Percentiles rank a stretch among this genome's conserved stretches.
These are phyloP conservation scores for Siphonodentalium dalli DNA, from an alignment of 2,888 invertebrate species.

Conservation along the genomic window DNA sequence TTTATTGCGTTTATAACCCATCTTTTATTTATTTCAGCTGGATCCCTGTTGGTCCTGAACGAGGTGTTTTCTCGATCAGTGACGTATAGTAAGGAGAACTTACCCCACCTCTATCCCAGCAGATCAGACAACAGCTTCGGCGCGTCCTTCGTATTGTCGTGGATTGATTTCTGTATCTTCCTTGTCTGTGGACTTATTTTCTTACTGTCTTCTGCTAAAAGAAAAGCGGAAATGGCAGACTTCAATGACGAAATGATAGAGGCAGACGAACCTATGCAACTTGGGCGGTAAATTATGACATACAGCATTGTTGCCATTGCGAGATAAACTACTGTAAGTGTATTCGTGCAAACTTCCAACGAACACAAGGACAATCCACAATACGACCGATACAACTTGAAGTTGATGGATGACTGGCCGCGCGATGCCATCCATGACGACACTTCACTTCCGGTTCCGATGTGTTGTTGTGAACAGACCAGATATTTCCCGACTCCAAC, in stretches of 20 bases:
- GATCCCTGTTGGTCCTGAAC: constrained; percentile 81
- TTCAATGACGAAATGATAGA: constrained; percentile 79
- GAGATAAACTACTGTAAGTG: no score
- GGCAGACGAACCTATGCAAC: constrained; percentile 85
- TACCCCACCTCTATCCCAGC: constrained; percentile 75
- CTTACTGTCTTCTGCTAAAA: constrained; percentile 82
- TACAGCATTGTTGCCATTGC: no score
- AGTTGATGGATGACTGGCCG: no score
- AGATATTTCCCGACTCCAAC: no score
- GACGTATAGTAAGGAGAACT: constrained; percentile 74
- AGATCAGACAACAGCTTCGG: constrained; percentile 76
- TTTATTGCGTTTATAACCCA: no score
- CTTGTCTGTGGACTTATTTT: constrained; percentile 76
- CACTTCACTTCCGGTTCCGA: no score
- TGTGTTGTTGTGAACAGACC: no score
- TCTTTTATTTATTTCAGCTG: constrained; percentile 69
- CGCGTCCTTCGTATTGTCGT: constrained; percentile 68
- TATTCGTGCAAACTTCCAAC: no score
- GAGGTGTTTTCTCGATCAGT: constrained; percentile 81
- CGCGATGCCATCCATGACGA: no score
- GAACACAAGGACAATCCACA: no score
- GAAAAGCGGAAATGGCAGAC: constrained; percentile 83
- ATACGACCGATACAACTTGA: no score
- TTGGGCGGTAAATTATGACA: constrained; percentile 66
- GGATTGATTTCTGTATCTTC: constrained; percentile 79